These are phyloP conservation scores for Sminthurinus aureus DNA, from an alignment of 2,888 invertebrate genomes.

Conservation along the genomic window DNA sequence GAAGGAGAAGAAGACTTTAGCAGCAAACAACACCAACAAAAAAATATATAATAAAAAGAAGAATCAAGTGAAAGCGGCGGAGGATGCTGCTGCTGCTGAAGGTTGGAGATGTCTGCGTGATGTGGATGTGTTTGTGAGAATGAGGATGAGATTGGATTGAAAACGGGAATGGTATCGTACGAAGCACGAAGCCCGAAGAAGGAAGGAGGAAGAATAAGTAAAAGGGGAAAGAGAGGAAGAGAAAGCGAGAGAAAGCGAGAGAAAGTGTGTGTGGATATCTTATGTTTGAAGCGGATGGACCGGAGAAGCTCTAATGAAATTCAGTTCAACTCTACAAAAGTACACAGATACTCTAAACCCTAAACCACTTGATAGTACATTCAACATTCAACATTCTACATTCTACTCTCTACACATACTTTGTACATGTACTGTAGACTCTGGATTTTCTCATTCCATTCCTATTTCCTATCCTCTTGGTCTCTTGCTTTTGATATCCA, in stretches of 20 bases:
- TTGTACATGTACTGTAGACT: neutral
- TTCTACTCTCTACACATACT: too few relatives aligned
- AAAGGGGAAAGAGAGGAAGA: neutral
- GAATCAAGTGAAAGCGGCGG: neutral
- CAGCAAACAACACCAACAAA: neutral
- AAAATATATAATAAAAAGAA: neutral
- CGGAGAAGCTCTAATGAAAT: conserved; percentile 34
- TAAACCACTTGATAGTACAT: neutral
- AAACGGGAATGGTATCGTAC: neutral
- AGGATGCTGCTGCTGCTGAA: neutral
- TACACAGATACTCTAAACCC: neutral
- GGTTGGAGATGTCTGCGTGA: neutral
- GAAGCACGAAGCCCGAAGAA: neutral
- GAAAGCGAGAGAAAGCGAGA: neutral
- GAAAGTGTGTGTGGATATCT: neutral
- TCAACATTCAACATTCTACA: too few relatives aligned
- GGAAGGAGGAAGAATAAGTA: neutral
- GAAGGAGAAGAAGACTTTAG: neutral
- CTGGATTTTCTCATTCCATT: neutral
- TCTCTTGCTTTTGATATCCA: too few relatives aligned
- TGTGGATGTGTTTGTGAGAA: neutral
- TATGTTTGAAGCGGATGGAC: conserved; percentile 14
- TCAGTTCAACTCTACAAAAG: conserved; percentile 17
- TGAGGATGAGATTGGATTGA: neutral
- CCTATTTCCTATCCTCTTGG: neutral